Evolutionary conservation across 92 coral and sea anemone species (phyloP).

Genomic region (Blastomussa wellsi): DNA sequence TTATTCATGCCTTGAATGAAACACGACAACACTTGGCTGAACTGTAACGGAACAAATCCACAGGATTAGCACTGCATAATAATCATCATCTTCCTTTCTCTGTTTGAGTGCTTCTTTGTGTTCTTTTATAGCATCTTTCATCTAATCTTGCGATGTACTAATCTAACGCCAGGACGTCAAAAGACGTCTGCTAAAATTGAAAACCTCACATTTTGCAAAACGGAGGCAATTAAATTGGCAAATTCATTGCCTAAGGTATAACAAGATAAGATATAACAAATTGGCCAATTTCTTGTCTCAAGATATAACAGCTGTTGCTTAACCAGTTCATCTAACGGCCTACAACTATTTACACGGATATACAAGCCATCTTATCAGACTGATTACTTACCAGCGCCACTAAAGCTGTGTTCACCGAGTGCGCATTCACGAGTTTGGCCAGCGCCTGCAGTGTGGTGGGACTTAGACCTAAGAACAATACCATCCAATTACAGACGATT

Average conservation of each 20-base stretch:
- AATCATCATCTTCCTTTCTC: neutral
- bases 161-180: neutral
- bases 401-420: conserved; percentile 76
- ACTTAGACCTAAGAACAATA: conserved; percentile 75
- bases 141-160: too few species aligned
- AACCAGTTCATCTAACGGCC: neutral
- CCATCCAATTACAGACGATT: neutral
- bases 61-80: neutral
- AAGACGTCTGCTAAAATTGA: neutral
- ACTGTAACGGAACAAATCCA: conserved; percentile 46
- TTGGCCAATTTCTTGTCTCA: too few species aligned
- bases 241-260: too few species aligned
- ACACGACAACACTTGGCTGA: conserved; percentile 87
- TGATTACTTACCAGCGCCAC: conserved; percentile 63
- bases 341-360: too few species aligned
- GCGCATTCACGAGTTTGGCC: conserved; percentile 79
- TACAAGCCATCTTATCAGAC: neutral
- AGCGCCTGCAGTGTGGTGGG: conserved; percentile 96
- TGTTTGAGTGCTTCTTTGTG: neutral
- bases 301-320: too few species aligned
- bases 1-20: conserved; percentile 88
- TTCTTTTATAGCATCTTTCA: neutral
- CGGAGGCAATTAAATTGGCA: too few species aligned
- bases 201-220: too few species aligned
- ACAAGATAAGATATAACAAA: too few species aligned